phyloP scores from a whole-genome alignment of 1,140 invertebrate genomes.

The Drosophila lacteicornis region DNA sequence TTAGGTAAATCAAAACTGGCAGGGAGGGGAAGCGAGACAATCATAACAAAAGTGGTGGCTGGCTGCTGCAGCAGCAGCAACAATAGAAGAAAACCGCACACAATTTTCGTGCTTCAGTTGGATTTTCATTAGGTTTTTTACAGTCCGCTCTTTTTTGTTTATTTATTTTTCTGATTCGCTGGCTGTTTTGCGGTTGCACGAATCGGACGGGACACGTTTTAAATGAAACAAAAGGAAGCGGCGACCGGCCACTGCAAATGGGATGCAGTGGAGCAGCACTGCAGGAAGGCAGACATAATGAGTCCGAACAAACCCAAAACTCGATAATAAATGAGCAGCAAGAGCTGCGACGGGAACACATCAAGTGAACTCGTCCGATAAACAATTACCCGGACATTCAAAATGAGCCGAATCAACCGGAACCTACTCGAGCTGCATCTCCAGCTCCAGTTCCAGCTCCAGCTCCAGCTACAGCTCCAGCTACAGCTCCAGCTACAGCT shows the following conservation, averaged over 20 bases:
- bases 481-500: background rate
- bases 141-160: slow-evolving; percentile 9
- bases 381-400: slow-evolving; percentile 73
- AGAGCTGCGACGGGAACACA: slow-evolving; percentile 22
- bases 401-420: slow-evolving; percentile 64
- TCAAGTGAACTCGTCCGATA: slow-evolving; percentile 66
- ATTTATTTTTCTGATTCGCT: slow-evolving; percentile 47
- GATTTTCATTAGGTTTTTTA: slow-evolving; percentile 59
- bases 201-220: slow-evolving; percentile 72
- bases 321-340: slow-evolving; percentile 44
- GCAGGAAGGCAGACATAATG: slow-evolving; percentile 37
- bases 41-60: slow-evolving; percentile 45
- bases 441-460: background rate
- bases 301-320: slow-evolving; percentile 53
- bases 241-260: slow-evolving; percentile 45
- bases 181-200: slow-evolving; percentile 34
- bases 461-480: background rate
- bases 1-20: slow-evolving; percentile 73
- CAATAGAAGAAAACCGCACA: slow-evolving; percentile 70
- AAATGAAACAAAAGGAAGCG: slow-evolving; percentile 71
- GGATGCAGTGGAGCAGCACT: slow-evolving; percentile 66
- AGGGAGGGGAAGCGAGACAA: slow-evolving; percentile 15
- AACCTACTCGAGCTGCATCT: slow-evolving; percentile 22
- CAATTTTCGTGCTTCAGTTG: slow-evolving; percentile 80
- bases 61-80: slow-evolving; percentile 13